Conservation (phyloP, 2,797 vertebrate species). For the Coendou prehensilis region DNA sequence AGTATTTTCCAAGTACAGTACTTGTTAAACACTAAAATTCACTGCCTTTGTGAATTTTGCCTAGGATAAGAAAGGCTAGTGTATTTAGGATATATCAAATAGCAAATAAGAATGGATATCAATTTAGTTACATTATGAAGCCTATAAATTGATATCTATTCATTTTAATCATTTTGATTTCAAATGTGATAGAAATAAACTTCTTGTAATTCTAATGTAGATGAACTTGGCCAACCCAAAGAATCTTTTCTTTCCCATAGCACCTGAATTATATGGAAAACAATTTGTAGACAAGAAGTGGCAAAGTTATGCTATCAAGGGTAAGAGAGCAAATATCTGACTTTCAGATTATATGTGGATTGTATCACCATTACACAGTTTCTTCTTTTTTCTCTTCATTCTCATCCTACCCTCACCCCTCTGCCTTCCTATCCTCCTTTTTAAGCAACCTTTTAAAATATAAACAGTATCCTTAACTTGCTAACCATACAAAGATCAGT, state of each 20-base stretch:
- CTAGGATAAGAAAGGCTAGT: not conserved
- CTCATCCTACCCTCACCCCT: not conserved
- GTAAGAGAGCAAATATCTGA: not conserved
- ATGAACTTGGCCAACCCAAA: not conserved
- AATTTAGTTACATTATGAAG: not conserved
- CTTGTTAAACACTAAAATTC: not conserved
- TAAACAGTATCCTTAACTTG: not conserved
- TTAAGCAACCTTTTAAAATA: not conserved
- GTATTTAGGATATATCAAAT: not conserved
- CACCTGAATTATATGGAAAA: not conserved
- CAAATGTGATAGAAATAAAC: not conserved
- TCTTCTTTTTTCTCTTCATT: not conserved
- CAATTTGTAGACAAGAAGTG: not conserved
- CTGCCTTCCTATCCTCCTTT: not conserved
- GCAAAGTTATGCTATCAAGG: not conserved
- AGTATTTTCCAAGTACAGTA: not conserved
- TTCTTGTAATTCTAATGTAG: not conserved
- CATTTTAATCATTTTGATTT: slow-evolving; percentile 14
- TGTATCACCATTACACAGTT: not conserved
- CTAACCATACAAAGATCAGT: not conserved
- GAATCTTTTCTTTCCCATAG: not conserved
- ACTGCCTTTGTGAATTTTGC: not conserved
- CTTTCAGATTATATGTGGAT: not conserved
- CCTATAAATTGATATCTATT: not conserved
- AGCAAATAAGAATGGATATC: not conserved